Base-by-base conservation (phyloP, 2,888 invertebrate species). In the Trichopoda pennipes region DNA sequence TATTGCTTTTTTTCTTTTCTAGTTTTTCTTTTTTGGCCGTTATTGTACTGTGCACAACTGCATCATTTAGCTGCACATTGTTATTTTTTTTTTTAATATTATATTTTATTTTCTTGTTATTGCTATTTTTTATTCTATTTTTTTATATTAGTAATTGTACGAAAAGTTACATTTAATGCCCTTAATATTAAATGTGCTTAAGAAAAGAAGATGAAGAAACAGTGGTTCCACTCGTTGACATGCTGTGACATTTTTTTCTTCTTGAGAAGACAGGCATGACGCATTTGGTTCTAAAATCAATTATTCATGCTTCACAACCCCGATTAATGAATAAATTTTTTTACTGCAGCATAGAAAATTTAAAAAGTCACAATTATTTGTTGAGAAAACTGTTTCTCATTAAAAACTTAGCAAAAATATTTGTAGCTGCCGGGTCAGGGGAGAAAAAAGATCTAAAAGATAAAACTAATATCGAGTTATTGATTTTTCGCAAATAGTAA, bases 141-240 rank as follows among this genome's bases (percentile, higher is more conserved):
- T 77, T 58, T 55, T 61, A 51, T 66, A 42, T 35, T 61, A 68
- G 38, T 35, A 66, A 73, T 68, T 72, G 72, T 51, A 81, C 53
- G 58, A 70, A 64, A 64, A 81, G 42, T 63, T 73, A 38, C 69
- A 70, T 78, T 78, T 81, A 70, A 69, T 78, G 53, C 17, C 72
- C 76, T 68, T 81, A 77, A 73, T 73, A 77, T 58, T 56, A 55
- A 69, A 77, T 44, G 42, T 49, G 72, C 49, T 55, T 68, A 21
- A 60, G 38, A 68, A 23, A 68, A 23, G 51, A 44, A 68, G 14
- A 21, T 12, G 68, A 19, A 12, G 23, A 35, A 55, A 81, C 77
- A 68, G 77, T 77, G 77, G 63, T 61, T 44, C 10, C 12, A 38
- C 35, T 35, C 3, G 38, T 19, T 60, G 35, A 8, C 23, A 38